These are phyloP conservation scores for Neodiprion lecontei DNA, from an alignment of 1,140 invertebrate species.

Conservation along the genomic window DNA sequence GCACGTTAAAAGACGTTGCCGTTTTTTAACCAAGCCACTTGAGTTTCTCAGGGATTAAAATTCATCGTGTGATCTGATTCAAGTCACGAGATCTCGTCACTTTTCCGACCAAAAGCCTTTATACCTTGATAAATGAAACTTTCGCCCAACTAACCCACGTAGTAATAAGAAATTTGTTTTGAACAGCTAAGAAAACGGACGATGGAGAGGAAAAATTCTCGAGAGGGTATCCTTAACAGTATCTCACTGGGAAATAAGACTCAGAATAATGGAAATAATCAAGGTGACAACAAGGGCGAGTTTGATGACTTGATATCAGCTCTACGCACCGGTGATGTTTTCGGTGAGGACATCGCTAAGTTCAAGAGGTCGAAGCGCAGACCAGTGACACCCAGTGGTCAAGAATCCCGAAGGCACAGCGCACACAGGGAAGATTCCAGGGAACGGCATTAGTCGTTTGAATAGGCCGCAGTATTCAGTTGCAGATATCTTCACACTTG, in stretches of 20 bases:
- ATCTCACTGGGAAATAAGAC: slow-evolving; percentile 61
- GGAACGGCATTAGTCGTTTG: slow-evolving; percentile 61
- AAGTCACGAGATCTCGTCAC: too few species aligned
- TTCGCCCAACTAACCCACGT: too few species aligned
- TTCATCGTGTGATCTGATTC: too few species aligned
- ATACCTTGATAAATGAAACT: too few species aligned
- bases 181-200: slow-evolving; percentile 80
- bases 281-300: slow-evolving; percentile 79
- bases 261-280: slow-evolving; percentile 63
- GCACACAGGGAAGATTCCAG: slow-evolving; percentile 75
- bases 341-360: slow-evolving; percentile 95
- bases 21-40: background rate
- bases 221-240: slow-evolving; percentile 72
- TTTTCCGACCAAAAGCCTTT: too few species aligned
- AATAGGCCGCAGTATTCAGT: background rate
- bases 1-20: too few species aligned
- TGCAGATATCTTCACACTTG: background rate
- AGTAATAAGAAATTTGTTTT: too few species aligned
- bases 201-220: slow-evolving; percentile 83
- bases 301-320: slow-evolving; percentile 98
- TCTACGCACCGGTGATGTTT: slow-evolving; percentile 93
- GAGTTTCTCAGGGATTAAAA: background rate
- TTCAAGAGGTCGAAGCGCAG: slow-evolving; percentile 81
- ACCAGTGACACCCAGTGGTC: slow-evolving; percentile 66
- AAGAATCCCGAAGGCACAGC: slow-evolving; percentile 66